phyloP scores from a whole-genome alignment of 2,888 invertebrate species.

The Caenorhabditis drosophilae region DNA sequence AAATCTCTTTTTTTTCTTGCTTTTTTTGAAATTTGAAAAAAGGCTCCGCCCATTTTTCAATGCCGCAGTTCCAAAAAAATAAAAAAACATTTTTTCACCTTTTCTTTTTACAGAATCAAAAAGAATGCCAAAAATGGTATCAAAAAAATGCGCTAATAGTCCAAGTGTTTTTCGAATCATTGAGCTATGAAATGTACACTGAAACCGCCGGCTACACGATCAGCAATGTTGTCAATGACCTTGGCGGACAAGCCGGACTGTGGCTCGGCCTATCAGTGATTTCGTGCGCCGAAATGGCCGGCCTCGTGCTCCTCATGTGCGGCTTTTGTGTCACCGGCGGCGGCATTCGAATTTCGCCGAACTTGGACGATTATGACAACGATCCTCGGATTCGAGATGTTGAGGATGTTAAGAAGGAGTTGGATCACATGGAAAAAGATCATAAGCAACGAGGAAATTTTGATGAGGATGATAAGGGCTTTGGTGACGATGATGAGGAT shows the following conservation, averaged over 20 bases:
- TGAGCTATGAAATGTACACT: slow-evolving; percentile 62
- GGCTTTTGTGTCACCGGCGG: slow-evolving; percentile 43
- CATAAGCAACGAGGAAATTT: slow-evolving; percentile 18
- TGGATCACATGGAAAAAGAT: slow-evolving; percentile 38
- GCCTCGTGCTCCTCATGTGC: slow-evolving; percentile 35
- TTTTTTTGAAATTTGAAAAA: too few relatives aligned
- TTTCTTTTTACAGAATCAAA: slow-evolving; percentile 7
- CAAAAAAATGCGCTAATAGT: slow-evolving; percentile 66
- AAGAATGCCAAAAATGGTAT: slow-evolving; percentile 43
- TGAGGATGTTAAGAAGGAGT: slow-evolving; percentile 44
- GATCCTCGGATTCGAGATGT: slow-evolving; percentile 45
- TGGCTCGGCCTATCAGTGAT: slow-evolving; percentile 70
- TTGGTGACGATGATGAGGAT: slow-evolving; percentile 14
- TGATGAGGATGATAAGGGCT: background rate
- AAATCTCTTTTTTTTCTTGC: too few relatives aligned
- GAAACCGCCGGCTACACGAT: slow-evolving; percentile 48
- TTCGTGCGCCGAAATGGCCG: slow-evolving; percentile 65
- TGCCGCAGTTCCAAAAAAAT: too few relatives aligned
- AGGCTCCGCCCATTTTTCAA: too few relatives aligned
- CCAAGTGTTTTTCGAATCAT: slow-evolving; percentile 68
- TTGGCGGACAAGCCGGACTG: slow-evolving; percentile 70
- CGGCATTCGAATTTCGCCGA: slow-evolving; percentile 38
- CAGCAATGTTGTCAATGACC: slow-evolving; percentile 69
- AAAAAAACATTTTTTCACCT: too few relatives aligned
- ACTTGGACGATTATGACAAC: slow-evolving; percentile 38